Evolutionary conservation across 2,113 vertebrate genomes (phyloP), one percentile per base, ranked within the genome.

Genomic region (Chamaea fasciata): DNA sequence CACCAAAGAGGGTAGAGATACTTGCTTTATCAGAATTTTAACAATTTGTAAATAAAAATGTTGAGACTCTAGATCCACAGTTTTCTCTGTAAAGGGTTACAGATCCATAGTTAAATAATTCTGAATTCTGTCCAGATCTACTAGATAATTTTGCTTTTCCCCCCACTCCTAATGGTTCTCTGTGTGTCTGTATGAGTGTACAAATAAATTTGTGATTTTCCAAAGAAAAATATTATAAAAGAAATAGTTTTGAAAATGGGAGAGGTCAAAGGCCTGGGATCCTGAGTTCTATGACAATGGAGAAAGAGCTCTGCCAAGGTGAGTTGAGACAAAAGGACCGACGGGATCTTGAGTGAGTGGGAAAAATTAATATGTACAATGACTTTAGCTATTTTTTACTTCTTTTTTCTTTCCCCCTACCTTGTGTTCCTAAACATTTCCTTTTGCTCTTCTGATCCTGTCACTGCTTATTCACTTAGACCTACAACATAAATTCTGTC

Each of bases 121-220:
- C 37, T 64, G 12, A 68, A 26, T 80, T 73, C 37, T 64, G 12
- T 39, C 60, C 63, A 47, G 13, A 35, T 55, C 27, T 83, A 13
- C 11, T 56, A 18, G 14, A 59, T 3, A 3, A 41, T 63, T 33
- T 64, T 86, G 13, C 6, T 55, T 59, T 33, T 20, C 1, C 1
- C 3, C 2, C 2, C 3, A 11, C 6, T 28, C 18, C 12, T 14
- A 76, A 44, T 18, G 1, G 7, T 73, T 77, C 13, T 79, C 0
- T 65, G 5, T 49, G 8, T 76, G 12, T 15, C 5, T 53, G 1
- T 26, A 8, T 21, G 7, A 7, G 8, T 49, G 12, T 4, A 50
- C 22, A 71, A 88, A 78, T 57, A 35, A 26, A 42, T 18, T 7
- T 30, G 2, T 37, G 11, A 9, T 44, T 57, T 83, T 87, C 28